Percentiles rank a stretch among this genome's conserved stretches.
Evolutionary conservation across 2,888 invertebrate species (phyloP).

Genomic region (Schizotus pectinicornis): DNA sequence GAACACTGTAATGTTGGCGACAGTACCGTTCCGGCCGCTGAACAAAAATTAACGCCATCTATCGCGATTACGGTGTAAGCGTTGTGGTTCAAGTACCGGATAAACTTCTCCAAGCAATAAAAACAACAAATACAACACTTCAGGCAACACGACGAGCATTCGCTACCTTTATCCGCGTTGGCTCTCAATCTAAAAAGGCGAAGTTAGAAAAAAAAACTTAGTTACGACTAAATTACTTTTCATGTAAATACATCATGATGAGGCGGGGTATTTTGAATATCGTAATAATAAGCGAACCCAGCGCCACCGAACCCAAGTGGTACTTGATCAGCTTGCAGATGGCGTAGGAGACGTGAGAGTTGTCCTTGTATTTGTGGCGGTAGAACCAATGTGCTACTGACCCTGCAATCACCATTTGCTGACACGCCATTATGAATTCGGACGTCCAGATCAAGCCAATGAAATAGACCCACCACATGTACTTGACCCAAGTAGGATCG

Average conservation of each 20-base stretch:
- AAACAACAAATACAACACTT: conserved; percentile 90
- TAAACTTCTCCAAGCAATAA: conserved; percentile 88
- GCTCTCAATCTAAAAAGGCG: conserved; percentile 65
- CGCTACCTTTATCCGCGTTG: conserved; percentile 73
- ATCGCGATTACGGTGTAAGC: conserved; percentile 95
- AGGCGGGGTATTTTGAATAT: conserved; percentile 90
- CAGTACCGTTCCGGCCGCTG: conserved; percentile 82
- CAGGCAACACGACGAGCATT: conserved; percentile 75
- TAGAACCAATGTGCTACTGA: conserved; percentile 96
- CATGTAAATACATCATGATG: conserved; percentile 86
- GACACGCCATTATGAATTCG: conserved; percentile 93
- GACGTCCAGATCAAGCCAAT: conserved; percentile 91
- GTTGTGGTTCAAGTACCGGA: conserved; percentile 91
- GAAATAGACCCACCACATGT: conserved; percentile 94
- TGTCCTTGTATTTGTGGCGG: conserved; percentile 71
- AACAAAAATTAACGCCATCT: conserved; percentile 88
- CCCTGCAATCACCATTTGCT: conserved; percentile 92
- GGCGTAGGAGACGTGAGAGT: conserved; percentile 72
- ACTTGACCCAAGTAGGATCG: conserved; percentile 81
- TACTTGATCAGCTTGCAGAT: conserved; percentile 82
- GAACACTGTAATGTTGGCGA: not conserved
- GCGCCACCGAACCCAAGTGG: conserved; percentile 93
- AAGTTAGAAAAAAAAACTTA: not conserved
- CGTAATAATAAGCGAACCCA: conserved; percentile 93
- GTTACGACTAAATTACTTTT: conserved; percentile 66